Conservation (phyloP, 1,140 invertebrate genomes). For the Magallana ariakensis region DNA sequence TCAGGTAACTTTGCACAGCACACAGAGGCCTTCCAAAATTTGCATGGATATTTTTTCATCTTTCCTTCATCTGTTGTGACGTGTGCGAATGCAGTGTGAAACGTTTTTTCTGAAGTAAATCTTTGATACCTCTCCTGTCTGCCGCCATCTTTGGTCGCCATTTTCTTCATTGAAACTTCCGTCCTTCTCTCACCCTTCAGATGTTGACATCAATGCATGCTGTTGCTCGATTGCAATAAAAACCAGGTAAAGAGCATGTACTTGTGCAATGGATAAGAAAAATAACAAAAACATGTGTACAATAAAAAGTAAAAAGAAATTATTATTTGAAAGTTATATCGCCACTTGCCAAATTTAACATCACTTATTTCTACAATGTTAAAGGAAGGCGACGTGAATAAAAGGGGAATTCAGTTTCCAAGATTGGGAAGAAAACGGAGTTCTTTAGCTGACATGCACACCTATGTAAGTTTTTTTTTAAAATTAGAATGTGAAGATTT, state of each 20-base stretch:
- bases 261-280: no score
- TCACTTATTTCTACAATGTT: neutral
- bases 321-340: no score
- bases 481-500: no score
- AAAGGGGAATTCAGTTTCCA: conserved; percentile 10
- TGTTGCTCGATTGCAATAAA: neutral
- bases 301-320: no score
- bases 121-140: conserved; percentile 14
- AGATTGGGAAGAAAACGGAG: neutral
- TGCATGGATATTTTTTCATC: conserved; percentile 21
- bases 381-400: neutral
- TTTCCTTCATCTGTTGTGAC: conserved; percentile 7
- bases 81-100: conserved; percentile 10
- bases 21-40: neutral
- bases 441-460: neutral
- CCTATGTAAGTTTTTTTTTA: no score
- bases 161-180: conserved; percentile 25
- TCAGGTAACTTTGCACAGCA: conserved; percentile 15
- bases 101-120: neutral
- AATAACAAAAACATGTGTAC: no score
- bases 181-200: conserved; percentile 19
- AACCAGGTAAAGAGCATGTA: neutral
- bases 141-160: conserved; percentile 25
- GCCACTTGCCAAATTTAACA: no score
- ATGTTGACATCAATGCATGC: conserved; percentile 36